Percentiles rank a stretch among this genome's conserved stretches.
Conservation (phyloP, 2,113 vertebrate genomes). For the Python bivittatus region DNA sequence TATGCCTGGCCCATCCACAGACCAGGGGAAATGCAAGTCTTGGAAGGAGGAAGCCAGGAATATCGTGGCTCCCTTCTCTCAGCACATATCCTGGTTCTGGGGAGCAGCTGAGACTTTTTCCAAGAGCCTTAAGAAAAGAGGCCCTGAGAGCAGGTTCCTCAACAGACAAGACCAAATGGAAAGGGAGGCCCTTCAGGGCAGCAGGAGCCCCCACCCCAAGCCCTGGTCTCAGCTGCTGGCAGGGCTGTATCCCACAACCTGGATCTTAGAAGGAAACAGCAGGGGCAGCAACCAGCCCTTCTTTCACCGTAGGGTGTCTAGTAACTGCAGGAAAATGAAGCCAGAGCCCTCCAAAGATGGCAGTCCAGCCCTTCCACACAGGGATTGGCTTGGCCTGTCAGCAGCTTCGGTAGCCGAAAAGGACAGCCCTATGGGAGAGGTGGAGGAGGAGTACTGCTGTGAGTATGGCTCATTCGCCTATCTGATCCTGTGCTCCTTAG, state of each 20-base stretch:
- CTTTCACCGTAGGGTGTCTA: not conserved
- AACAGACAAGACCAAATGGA: not conserved
- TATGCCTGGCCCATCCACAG: not conserved
- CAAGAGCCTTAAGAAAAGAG: not conserved
- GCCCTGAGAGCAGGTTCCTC: not conserved
- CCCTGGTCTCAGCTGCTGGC: not conserved
- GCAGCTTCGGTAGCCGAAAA: not conserved
- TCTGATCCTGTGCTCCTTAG: conserved; percentile 40
- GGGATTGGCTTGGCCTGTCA: not conserved
- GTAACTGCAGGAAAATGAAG: no score
- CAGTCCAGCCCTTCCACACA: not conserved
- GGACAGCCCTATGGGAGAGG: not conserved
- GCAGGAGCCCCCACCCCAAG: not conserved
- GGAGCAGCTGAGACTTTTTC: no score
- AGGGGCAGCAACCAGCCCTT: not conserved
- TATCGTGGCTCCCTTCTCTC: not conserved
- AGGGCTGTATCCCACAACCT: not conserved
- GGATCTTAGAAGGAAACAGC: not conserved
- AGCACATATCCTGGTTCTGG: not conserved
- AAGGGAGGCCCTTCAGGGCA: not conserved
- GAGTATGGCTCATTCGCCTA: conserved; percentile 15
- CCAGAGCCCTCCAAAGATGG: not conserved
- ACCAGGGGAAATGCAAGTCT: no score
- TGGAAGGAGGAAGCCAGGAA: not conserved
- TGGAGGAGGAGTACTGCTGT: not conserved